Conservation (phyloP, 2,113 vertebrate species). For the Isurus oxyrinchus region DNA sequence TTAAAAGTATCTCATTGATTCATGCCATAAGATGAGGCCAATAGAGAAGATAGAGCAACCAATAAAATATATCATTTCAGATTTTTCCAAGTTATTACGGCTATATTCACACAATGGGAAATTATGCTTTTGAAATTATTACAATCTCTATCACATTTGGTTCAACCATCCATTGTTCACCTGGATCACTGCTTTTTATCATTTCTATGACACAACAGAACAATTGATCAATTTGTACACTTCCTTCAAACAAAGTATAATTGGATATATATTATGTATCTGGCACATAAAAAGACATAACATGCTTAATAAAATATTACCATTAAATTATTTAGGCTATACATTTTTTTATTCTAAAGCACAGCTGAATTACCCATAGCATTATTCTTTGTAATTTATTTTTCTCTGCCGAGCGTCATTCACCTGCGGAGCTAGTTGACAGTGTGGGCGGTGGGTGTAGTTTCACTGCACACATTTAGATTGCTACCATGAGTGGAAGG, state of each 20-base stretch:
- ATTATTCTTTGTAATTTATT: background rate
- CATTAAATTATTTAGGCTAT: background rate
- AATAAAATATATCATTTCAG: background rate
- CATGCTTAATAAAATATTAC: slow-evolving; percentile 20
- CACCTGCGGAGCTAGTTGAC: background rate
- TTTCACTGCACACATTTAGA: background rate
- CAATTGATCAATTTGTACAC: background rate
- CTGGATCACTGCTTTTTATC: background rate
- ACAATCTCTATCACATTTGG: background rate
- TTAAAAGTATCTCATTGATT: background rate
- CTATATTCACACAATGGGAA: background rate
- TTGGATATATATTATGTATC: background rate
- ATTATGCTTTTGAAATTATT: background rate
- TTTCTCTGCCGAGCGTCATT: background rate
- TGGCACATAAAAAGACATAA: background rate
- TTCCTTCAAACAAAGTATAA: background rate
- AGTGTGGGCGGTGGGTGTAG: background rate
- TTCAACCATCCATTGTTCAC: background rate
- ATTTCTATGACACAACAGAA: background rate
- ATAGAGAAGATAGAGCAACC: background rate
- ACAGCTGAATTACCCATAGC: background rate
- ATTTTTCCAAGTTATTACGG: background rate
- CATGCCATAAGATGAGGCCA: background rate
- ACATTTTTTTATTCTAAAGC: background rate
- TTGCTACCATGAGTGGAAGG: background rate